These are phyloP conservation scores for Alauda arvensis DNA, from an alignment of 2,797 vertebrate species.

Conservation along the genomic window DNA sequence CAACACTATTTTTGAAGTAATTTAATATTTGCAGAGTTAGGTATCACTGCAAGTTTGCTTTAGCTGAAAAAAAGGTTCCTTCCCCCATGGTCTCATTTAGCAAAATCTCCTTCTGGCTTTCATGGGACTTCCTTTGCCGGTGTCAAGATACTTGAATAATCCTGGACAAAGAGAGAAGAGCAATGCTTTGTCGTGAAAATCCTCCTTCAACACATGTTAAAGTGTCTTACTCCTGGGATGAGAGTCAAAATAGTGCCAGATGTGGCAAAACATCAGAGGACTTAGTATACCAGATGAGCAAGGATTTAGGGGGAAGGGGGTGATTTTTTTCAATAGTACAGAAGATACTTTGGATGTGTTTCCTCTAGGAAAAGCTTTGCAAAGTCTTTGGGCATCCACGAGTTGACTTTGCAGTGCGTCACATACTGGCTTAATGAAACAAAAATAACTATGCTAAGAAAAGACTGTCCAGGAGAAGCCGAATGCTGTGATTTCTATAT, in stretches of 20 bases:
- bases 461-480: neutral
- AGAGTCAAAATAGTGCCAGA: neutral
- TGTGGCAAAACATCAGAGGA: neutral
- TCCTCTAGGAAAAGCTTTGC: neutral
- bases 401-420: neutral
- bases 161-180: neutral
- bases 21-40: neutral
- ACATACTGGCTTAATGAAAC: neutral
- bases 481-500: neutral
- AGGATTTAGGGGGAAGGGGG: neutral
- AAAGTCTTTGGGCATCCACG: neutral
- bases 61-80: neutral
- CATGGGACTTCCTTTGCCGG: neutral
- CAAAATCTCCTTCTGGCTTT: neutral
- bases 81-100: neutral
- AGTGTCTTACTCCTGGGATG: neutral
- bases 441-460: neutral
- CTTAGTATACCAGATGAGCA: neutral
- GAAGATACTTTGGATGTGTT: neutral
- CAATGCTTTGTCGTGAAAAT: neutral
- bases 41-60: neutral
- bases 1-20: neutral
- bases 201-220: neutral
- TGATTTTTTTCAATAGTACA: neutral
- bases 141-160: neutral